Evolutionary conservation across 1,140 invertebrate genomes (phyloP).

Genomic region (Euwallacea fornicatus): DNA sequence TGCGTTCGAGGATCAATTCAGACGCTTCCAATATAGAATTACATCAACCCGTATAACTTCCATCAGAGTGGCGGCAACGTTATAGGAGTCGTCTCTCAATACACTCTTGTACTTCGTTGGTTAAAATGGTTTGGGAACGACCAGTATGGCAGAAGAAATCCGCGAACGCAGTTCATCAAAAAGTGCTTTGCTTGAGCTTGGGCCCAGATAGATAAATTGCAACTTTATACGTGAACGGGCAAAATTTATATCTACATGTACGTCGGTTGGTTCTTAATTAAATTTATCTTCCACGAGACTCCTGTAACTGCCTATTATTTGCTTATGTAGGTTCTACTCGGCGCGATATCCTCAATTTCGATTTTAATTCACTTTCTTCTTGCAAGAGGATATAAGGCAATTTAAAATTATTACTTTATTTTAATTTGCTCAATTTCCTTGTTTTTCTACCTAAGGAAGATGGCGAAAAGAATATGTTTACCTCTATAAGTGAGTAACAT

Average conservation of each 20-base stretch:
- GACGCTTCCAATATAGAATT: too few species aligned
- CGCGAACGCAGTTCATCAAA: constrained; percentile 17
- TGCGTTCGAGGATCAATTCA: constrained; percentile 2
- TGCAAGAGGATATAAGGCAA: background rate
- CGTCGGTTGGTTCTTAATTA: constrained; percentile 30
- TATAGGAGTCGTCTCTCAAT: too few species aligned
- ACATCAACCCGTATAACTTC: too few species aligned
- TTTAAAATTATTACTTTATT: too few species aligned
- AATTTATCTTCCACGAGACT: constrained; percentile 28
- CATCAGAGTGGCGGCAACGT: too few species aligned
- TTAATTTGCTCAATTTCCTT: too few species aligned
- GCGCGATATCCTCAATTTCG: constrained; percentile 17
- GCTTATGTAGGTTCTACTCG: constrained; percentile 25
- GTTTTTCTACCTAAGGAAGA: too few species aligned
- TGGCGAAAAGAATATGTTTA: too few species aligned
- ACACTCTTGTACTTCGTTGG: too few species aligned
- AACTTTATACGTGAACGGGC: constrained; percentile 32
- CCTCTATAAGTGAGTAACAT: too few species aligned
- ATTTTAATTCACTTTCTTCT: constrained; percentile 9
- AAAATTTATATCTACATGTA: constrained; percentile 34
- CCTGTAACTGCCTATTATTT: constrained; percentile 31
- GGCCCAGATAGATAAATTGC: constrained; percentile 30
- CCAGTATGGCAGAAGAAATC: background rate
- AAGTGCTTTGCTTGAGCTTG: background rate
- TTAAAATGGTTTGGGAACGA: too few species aligned